A percentile compares a stretch with the other conserved stretches of the same genome.
Evolutionary conservation across 2,113 vertebrate species (phyloP).

Genomic region (Riparia riparia): DNA sequence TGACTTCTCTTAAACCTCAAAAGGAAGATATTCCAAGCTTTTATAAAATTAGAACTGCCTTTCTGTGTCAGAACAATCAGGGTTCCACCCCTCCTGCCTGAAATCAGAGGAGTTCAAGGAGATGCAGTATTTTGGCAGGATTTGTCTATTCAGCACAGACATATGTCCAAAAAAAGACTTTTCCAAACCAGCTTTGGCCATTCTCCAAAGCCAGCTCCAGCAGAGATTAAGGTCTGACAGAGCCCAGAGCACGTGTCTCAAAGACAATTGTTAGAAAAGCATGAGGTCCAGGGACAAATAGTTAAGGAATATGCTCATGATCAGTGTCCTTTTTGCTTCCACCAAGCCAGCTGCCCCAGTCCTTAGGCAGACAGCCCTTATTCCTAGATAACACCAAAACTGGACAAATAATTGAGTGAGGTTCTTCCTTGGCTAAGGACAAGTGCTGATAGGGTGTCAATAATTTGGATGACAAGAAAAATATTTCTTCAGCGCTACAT

Average conservation of each 20-base stretch:
- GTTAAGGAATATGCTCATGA: not conserved
- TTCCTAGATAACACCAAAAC: not conserved
- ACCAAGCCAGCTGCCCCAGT: not conserved
- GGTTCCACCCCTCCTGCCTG: not conserved
- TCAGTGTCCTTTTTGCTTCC: not conserved
- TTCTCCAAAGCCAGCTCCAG: not conserved
- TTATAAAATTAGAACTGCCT: not conserved
- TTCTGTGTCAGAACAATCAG: not conserved
- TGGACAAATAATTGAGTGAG: not conserved
- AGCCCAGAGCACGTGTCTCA: not conserved
- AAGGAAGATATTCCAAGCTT: not conserved
- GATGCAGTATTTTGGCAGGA: not conserved
- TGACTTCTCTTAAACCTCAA: not conserved
- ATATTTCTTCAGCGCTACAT: not conserved
- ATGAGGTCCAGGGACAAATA: not conserved
- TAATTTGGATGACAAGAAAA: not conserved
- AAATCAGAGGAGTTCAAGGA: not conserved
- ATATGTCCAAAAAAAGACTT: not conserved
- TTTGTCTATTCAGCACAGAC: not conserved
- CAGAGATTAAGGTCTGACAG: not conserved
- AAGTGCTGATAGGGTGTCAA: not conserved
- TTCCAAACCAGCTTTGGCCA: not conserved
- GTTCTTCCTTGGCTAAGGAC: not conserved
- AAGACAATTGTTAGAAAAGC: not conserved
- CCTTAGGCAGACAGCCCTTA: not conserved